Conservation (phyloP, 2,113 vertebrate genomes). For the Corythaixoides concolor region DNA sequence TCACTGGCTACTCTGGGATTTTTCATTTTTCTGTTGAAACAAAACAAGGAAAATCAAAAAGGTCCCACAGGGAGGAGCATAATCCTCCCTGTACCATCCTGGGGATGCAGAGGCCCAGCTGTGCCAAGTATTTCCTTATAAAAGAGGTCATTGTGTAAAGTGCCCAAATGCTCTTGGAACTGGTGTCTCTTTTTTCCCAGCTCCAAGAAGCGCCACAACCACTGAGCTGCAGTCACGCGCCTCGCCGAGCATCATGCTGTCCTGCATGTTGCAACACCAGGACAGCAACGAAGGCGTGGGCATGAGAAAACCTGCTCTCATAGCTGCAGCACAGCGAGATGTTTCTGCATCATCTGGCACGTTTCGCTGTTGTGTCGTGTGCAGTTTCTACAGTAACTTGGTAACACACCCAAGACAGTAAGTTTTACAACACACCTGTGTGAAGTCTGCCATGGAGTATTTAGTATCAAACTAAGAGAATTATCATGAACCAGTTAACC, state of each 20-base stretch:
- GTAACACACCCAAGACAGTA: neutral
- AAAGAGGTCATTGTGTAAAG: neutral
- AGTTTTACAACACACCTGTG: neutral
- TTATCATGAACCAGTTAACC: neutral
- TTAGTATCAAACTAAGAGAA: neutral
- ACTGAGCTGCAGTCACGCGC: fast-evolving
- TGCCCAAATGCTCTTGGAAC: neutral
- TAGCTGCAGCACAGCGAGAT: neutral
- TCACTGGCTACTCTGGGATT: neutral
- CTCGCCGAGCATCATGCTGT: neutral
- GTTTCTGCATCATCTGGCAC: neutral
- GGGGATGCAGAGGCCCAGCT: neutral
- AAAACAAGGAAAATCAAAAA: neutral
- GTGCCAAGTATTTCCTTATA: neutral
- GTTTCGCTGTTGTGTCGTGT: fast-evolving
- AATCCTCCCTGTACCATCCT: neutral
- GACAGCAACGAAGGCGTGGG: fast-evolving
- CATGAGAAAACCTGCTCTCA: neutral
- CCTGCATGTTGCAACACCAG: neutral
- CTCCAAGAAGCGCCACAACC: neutral
- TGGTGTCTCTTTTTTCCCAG: neutral
- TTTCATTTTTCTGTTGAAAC: neutral
- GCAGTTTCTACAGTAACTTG: neutral
- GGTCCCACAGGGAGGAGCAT: neutral
- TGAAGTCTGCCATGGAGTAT: fast-evolving